phyloP scores from a whole-genome alignment of 1,140 invertebrate species.

The Drosophila melanica region DNA sequence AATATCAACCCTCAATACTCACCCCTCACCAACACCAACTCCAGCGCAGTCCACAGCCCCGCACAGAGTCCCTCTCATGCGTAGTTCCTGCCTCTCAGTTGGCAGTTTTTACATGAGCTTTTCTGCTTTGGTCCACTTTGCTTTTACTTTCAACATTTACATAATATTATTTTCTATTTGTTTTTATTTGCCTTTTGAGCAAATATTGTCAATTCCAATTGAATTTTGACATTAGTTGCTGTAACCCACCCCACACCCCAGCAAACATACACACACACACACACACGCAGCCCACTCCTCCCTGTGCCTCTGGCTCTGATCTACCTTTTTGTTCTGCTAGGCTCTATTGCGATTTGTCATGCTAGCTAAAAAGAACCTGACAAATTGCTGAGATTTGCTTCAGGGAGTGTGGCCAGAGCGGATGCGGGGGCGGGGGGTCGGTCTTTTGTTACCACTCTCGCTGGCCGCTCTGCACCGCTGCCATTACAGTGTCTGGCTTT shows the following conservation, averaged over 20 bases:
- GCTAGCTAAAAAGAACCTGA: slow-evolving; percentile 49
- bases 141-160: slow-evolving; percentile 53
- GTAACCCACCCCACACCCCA: neutral
- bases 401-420: neutral
- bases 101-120: neutral
- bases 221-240: slow-evolving; percentile 76
- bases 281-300: too few relatives aligned
- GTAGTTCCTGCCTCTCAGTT: neutral
- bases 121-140: slow-evolving; percentile 24
- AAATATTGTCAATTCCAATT: slow-evolving; percentile 65
- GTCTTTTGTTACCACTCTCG: neutral
- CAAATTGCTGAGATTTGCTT: slow-evolving; percentile 68
- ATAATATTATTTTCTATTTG: slow-evolving; percentile 71
- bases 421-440: too few relatives aligned
- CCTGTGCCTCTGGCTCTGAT: neutral
- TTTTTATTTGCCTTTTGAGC: slow-evolving; percentile 61
- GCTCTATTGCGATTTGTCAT: slow-evolving; percentile 48
- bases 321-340: slow-evolving; percentile 5
- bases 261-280: too few relatives aligned
- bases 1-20: slow-evolving; percentile 13
- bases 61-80: neutral
- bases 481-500: slow-evolving; percentile 7
- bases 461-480: neutral
- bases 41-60: too few relatives aligned
- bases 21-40: neutral